Percentiles rank a stretch among this genome's conserved stretches.
Conservation (phyloP, 2,113 vertebrate species). For the Paradoxurus hermaphroditus region DNA sequence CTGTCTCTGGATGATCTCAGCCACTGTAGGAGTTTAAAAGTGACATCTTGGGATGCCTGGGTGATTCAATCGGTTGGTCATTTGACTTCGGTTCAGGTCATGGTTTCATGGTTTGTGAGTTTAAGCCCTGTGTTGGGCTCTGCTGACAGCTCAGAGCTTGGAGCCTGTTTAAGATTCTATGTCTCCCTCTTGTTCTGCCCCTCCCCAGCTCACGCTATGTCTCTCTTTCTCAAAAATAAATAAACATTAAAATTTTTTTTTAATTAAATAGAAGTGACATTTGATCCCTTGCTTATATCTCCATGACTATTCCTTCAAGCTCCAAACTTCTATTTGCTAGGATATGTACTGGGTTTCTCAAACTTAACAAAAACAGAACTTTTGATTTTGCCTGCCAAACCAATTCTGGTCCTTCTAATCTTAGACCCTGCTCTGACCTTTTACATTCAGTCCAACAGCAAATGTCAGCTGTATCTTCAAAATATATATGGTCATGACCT, state of each 20-base stretch:
- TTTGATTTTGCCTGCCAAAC: not conserved
- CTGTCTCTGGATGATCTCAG: not conserved
- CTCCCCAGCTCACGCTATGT: no score
- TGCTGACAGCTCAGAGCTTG: no score
- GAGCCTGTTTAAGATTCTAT: no score
- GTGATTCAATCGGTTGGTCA: no score
- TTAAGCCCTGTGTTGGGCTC: no score
- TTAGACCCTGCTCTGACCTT: not conserved
- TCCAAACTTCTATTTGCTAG: not conserved
- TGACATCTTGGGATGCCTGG: not conserved
- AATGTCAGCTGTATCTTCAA: not conserved
- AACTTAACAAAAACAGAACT: not conserved
- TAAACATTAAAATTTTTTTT: no score
- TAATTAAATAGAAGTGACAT: not conserved
- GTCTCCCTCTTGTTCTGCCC: no score
- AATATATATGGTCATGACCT: not conserved
- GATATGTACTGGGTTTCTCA: not conserved
- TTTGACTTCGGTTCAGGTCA: no score
- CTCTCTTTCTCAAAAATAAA: no score
- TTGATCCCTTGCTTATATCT: not conserved
- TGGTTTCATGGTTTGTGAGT: no score
- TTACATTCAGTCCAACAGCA: not conserved
- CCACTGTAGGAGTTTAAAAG: not conserved
- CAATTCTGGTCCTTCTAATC: not conserved
- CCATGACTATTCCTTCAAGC: not conserved